Base-by-base conservation (phyloP, 1,140 invertebrate genomes). In the Drosophila santomea region DNA sequence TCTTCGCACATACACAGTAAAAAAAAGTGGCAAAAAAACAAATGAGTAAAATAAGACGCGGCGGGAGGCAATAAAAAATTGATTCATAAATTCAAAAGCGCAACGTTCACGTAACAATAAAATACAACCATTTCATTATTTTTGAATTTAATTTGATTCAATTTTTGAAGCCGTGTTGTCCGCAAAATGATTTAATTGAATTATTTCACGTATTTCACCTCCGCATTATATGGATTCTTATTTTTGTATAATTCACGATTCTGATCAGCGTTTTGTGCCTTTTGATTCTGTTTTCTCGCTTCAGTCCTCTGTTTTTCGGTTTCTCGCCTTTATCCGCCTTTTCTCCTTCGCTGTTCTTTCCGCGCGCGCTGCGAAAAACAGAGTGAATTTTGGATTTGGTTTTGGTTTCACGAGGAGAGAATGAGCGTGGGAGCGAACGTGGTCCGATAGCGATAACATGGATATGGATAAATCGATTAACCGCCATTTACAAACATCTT, bases 101-200 rank as follows among this genome's bases (percentile, higher is more conserved):
- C 45, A 64, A 50, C 63, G 80, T 82, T 83, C 79, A 82, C 80
- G 79, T 82, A 82, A 82, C 80, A 82, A 82, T 68, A 82, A 82
- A 39, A 73, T 74, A 82, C 69, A 82, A 82, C 79, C 79, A 82
- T 82, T 76, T 62, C 7, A 25, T 32, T 32, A 32, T 32, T 32
- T 32, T 32, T 5, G 25, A 5, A 4, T 32, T 32, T 8, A 32
- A 32, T 32, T 32, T 10, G 8, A 32, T 32, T 32, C 6, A 32
- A 32, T 32, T 32, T 36, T 52, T 36, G 4, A 36, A n/a, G 48
- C 11, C 15, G 28, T 51, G 28, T 35, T 51, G 50, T 52, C 28
- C 50, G 32, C 15, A 36, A 52, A 51, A 51, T 35, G 15, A 52
- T 12, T 52, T 51, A 51, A 36, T 51, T 51, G 28, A 51, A 52